Percentiles rank a stretch among this genome's conserved stretches.
Evolutionary conservation across 2,888 invertebrate species (phyloP).

Genomic region (Diabrotica balteata): DNA sequence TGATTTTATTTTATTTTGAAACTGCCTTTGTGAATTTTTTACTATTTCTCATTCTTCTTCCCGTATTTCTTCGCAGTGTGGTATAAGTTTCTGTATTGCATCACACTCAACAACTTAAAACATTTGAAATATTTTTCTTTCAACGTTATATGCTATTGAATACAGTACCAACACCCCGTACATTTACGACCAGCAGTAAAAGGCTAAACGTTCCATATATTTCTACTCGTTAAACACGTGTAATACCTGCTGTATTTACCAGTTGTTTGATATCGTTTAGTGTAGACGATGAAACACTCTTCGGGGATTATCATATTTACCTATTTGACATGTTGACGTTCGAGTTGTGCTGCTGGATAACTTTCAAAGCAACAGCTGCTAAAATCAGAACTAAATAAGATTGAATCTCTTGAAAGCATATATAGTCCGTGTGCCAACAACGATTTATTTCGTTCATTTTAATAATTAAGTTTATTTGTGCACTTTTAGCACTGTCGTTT

Average conservation of each 20-base stretch:
- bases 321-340: conserved; percentile 9
- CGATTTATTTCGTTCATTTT: no score
- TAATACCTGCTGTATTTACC: conserved; percentile 33
- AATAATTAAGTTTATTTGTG: no score
- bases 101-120: no score
- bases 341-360: not conserved
- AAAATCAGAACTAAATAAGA: not conserved
- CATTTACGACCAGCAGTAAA: not conserved
- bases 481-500: no score
- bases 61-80: no score
- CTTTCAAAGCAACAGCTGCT: conserved; percentile 11
- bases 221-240: conserved; percentile 30
- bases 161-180: conserved; percentile 2
- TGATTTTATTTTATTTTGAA: no score
- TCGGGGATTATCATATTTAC: conserved; percentile 23
- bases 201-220: conserved; percentile 8
- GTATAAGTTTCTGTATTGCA: not conserved
- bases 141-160: not conserved
- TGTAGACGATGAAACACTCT: conserved; percentile 13
- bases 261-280: conserved; percentile 33
- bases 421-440: no score
- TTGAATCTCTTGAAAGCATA: not conserved
- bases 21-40: no score
- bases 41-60: no score
- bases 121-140: not conserved